Evolutionary conservation across 2,888 invertebrate species (phyloP).

Genomic region (Pimpla rufipes): DNA sequence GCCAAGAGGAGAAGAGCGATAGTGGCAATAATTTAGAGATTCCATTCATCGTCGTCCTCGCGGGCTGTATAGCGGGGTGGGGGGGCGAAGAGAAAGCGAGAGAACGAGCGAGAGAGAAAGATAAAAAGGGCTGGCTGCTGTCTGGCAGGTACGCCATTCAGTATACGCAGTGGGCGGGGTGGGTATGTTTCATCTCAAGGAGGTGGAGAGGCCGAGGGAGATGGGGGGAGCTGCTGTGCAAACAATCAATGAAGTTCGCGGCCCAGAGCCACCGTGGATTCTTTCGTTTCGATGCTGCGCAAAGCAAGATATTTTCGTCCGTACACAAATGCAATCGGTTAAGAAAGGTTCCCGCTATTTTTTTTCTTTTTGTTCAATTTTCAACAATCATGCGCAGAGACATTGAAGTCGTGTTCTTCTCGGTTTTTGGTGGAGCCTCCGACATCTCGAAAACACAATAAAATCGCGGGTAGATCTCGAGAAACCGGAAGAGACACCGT

Average conservation of each 20-base stretch:
- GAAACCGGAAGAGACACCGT: conserved; percentile 64
- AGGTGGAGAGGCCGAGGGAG: conserved; percentile 64
- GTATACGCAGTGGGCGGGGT: conserved; percentile 66
- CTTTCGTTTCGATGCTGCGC: conserved; percentile 53
- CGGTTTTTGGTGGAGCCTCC: no score
- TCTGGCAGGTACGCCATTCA: conserved; percentile 68
- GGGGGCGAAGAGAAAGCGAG: conserved; percentile 58
- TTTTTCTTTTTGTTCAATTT: conserved; percentile 12
- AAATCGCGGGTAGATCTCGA: no score
- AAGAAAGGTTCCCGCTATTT: background rate
- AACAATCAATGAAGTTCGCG: conserved; percentile 78
- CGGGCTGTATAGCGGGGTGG: conserved; percentile 46
- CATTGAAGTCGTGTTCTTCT: conserved; percentile 23
- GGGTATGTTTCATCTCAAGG: conserved; percentile 68
- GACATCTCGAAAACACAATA: no score
- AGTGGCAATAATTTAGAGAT: conserved; percentile 75
- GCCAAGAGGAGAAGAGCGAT: conserved; percentile 69
- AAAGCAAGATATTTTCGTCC: conserved; percentile 39
- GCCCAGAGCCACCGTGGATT: conserved; percentile 62
- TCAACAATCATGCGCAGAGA: conserved; percentile 16
- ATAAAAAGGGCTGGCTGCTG: conserved; percentile 68
- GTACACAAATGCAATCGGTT: conserved; percentile 15
- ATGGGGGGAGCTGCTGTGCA: conserved; percentile 70
- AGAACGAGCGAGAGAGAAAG: conserved; percentile 54
- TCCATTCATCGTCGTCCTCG: conserved; percentile 74